A percentile compares a stretch with the other conserved stretches of the same genome.
phyloP scores from a whole-genome alignment of 2,888 invertebrate species.

The Lithophane ornitopus region DNA sequence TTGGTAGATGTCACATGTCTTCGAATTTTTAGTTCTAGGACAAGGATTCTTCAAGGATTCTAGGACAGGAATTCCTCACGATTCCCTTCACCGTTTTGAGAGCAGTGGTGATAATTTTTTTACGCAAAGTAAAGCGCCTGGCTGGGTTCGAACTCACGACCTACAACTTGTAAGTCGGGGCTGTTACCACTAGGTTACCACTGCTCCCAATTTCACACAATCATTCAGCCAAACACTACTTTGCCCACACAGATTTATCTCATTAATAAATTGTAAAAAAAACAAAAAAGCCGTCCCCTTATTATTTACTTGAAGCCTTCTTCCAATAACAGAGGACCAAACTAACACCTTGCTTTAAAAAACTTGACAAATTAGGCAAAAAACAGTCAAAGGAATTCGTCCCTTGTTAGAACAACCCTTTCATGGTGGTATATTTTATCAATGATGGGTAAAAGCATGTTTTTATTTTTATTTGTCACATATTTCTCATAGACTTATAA shows the following conservation, averaged over 20 bases:
- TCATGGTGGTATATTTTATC: constrained; percentile 60
- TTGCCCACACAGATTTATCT: not conserved
- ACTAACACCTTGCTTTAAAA: constrained; percentile 66
- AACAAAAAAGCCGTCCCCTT: constrained; percentile 1
- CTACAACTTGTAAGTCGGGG: too few species aligned
- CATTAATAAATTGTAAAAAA: constrained; percentile 26
- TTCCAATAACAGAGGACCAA: constrained; percentile 38
- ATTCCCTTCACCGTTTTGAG: too few species aligned
- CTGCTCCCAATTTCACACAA: not conserved
- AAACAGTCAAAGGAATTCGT: constrained; percentile 73
- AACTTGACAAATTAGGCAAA: constrained; percentile 78
- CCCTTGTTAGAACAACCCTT: constrained; percentile 72
- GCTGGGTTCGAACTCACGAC: too few species aligned
- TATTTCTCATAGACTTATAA: constrained; percentile 38
- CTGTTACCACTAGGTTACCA: not conserved
- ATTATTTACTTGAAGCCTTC: constrained; percentile 43
- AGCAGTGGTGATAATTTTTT: too few species aligned
- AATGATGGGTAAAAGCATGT: constrained; percentile 29
- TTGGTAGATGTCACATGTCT: too few species aligned
- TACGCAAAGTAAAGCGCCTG: too few species aligned
- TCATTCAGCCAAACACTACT: not conserved
- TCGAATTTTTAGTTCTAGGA: too few species aligned
- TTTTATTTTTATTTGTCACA: constrained; percentile 55
- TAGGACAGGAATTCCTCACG: too few species aligned
- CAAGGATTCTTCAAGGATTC: too few species aligned